Percentiles rank a stretch among this genome's conserved stretches.
These are phyloP conservation scores for Rhizomys pruinosus DNA, from an alignment of 2,113 vertebrate genomes.

Conservation along the genomic window DNA sequence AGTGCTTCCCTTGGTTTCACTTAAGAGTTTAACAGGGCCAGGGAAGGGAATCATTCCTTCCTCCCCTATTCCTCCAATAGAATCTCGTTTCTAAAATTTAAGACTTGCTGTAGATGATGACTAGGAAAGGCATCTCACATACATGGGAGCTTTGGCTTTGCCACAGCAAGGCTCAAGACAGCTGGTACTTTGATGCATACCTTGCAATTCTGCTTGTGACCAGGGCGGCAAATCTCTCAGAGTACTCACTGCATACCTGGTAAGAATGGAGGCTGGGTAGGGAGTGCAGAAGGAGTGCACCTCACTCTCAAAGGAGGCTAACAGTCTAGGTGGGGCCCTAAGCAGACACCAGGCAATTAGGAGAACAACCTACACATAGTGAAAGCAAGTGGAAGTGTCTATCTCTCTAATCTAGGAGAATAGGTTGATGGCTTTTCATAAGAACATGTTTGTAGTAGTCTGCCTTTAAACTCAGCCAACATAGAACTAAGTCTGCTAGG, in stretches of 20 bases:
- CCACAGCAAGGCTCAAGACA: background rate
- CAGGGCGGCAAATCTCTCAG: background rate
- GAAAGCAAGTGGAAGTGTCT: no score
- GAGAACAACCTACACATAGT: background rate
- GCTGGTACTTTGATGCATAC: background rate
- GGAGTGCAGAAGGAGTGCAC: background rate
- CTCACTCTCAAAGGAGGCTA: background rate
- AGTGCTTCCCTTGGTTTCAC: constrained; percentile 33
- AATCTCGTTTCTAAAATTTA: constrained; percentile 16
- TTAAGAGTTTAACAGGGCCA: background rate
- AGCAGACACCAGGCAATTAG: background rate
- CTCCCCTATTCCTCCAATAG: background rate
- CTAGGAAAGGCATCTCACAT: background rate
- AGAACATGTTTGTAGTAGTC: background rate
- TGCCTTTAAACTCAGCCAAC: background rate
- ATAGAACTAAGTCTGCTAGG: background rate
- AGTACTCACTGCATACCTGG: background rate
- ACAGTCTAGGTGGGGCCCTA: background rate
- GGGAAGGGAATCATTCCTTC: background rate
- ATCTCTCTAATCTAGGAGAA: background rate
- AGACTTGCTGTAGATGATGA: background rate
- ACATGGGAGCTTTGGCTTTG: background rate
- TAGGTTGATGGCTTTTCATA: background rate
- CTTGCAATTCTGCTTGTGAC: background rate
- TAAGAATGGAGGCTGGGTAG: accelerated